A percentile compares a stretch with the other conserved stretches of the same genome.
phyloP scores from a whole-genome alignment of 2,113 vertebrate species.

The Puma concolor region DNA sequence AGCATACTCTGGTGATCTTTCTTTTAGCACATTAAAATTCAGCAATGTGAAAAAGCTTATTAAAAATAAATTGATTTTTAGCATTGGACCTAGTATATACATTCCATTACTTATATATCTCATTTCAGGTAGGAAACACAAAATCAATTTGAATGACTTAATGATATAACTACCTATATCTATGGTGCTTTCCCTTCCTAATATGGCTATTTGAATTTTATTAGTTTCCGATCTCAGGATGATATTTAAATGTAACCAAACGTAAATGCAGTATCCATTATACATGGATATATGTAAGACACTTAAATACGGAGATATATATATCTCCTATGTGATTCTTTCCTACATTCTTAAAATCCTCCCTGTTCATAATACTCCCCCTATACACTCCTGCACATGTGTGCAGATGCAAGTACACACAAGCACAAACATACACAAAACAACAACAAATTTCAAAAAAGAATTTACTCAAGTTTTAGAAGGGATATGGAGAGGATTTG shows the following conservation, averaged over 20 bases:
- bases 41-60: constrained; percentile 25
- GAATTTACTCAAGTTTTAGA: not conserved
- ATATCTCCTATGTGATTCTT: not conserved
- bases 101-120: constrained; percentile 32
- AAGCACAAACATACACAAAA: not conserved
- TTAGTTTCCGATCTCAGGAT: not conserved
- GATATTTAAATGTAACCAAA: not conserved
- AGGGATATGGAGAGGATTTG: not conserved
- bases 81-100: not conserved
- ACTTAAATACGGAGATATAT: not conserved
- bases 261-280: not conserved
- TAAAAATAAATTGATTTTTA: constrained; percentile 43
- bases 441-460: not conserved
- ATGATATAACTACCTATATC: not conserved
- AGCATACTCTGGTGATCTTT: not conserved
- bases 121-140: constrained; percentile 31
- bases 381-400: not conserved
- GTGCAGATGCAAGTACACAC: not conserved
- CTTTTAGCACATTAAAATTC: constrained; percentile 41
- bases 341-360: not conserved
- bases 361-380: not conserved
- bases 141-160: constrained; percentile 39
- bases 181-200: constrained; percentile 12
- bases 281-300: not conserved
- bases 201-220: constrained; percentile 24